Base-by-base conservation (phyloP, 2,888 invertebrate genomes). In the Chaetogeoica ovagalla region DNA sequence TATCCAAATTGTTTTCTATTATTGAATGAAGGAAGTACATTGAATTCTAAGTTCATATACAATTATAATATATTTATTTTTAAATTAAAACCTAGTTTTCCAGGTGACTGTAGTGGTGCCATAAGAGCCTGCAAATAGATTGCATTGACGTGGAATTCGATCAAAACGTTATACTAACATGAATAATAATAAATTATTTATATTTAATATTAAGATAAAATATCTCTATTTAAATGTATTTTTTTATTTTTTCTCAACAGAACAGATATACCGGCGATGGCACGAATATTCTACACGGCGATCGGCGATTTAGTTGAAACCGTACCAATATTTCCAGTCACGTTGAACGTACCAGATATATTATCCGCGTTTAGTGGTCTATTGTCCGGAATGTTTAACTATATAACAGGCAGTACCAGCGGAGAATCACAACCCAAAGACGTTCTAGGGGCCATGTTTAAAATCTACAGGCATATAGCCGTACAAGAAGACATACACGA, bases 291-390 rank as follows among this genome's bases (percentile, higher is more conserved):
- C 55, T 81, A 77, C 30, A 77, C 81, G 19, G 81, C 81, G 0
- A 37, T 81, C 1, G 81, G 81, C 11, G 77, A 81, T 39, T 11
- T 81, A 4, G 68, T 77, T 0, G 75, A 75, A 43, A 21, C 68
- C 8, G 68, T 81, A 5, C 89, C 89, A 0, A 90, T 89, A 84
- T 86, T 91, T 30, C 91, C 91, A 0, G 86, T 91, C 75, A 90
- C 91, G 86, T 86, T 91, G 2, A 91, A 91, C 84, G 89, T 91
- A 0, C 91, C 91, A 4, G 90, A 91, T 83, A 86, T 88, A 0
- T 86, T 91, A 74, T 85, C 86, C 19, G 83, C 84, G 15, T 84
- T 85, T 37, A 57, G 82, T 30, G 81, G 81, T 19, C 76, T 82
- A 63, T 55, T 84, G 59, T 74, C 81, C 21, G 71, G 71, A 15